phyloP scores from a whole-genome alignment of 2,113 vertebrate species.

The Chloebia gouldiae region DNA sequence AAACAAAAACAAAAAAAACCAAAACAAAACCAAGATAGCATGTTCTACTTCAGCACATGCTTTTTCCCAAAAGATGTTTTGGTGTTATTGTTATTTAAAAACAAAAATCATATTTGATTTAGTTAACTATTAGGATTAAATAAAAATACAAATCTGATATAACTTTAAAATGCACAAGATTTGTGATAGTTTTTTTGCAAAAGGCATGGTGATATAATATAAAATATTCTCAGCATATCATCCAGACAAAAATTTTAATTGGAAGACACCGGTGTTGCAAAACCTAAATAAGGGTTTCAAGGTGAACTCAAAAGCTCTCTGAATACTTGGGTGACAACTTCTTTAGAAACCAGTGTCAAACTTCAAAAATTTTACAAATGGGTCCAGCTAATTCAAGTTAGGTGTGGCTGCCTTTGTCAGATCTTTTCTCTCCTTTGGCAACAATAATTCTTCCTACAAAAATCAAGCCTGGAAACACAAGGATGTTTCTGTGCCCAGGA shows the following conservation, averaged over 20 bases:
- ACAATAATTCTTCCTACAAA: not conserved
- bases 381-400: not conserved
- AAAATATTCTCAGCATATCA: not conserved
- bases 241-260: not conserved
- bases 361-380: not conserved
- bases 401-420: not conserved
- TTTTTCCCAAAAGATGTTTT: slow-evolving; percentile 45
- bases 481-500: not conserved
- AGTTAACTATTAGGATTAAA: slow-evolving; percentile 48
- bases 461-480: not conserved
- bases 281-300: not conserved
- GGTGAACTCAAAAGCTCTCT: not conserved
- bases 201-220: not conserved
- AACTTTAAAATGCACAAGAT: slow-evolving; percentile 24
- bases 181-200: slow-evolving; percentile 4
- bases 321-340: not conserved
- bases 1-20: not conserved
- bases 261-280: not conserved
- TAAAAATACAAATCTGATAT: slow-evolving; percentile 12
- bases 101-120: slow-evolving; percentile 29
- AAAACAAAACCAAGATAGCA: not conserved
- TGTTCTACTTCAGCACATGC: slow-evolving; percentile 23
- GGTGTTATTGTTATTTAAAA: slow-evolving; percentile 54
- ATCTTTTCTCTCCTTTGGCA: not conserved
- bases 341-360: not conserved